Percentiles rank a stretch among this genome's conserved stretches.
phyloP scores from a whole-genome alignment of 2,797 vertebrate genomes.

The Gorsachius magnificus region DNA sequence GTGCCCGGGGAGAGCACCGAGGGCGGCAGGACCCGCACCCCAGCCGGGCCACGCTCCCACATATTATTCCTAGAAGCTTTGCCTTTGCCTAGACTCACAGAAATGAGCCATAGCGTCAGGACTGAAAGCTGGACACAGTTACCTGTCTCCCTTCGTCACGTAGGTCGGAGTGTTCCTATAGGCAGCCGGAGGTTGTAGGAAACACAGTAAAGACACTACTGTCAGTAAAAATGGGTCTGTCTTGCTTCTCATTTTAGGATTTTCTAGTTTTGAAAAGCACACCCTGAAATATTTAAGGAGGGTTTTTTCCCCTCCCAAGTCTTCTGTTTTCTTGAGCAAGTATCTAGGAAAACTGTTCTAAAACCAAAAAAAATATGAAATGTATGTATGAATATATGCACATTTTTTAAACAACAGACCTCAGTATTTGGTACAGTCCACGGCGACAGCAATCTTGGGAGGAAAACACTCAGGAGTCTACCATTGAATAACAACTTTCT shows the following conservation, averaged over 20 bases:
- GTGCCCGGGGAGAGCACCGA: rapidly evolving
- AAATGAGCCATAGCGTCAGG: neutral
- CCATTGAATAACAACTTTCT: neutral
- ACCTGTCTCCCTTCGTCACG: neutral
- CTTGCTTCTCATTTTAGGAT: neutral
- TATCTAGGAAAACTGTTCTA: neutral
- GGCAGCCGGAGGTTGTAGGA: neutral
- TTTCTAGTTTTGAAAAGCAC: neutral
- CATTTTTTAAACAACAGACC: neutral
- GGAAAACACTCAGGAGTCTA: neutral
- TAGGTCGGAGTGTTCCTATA: neutral
- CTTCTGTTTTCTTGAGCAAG: neutral
- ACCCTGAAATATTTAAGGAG: neutral
- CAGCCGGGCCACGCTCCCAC: neutral
- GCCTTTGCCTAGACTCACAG: neutral
- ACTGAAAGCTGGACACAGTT: neutral
- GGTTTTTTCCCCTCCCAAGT: neutral
- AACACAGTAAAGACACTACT: neutral
- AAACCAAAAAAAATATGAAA: neutral
- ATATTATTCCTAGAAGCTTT: neutral
- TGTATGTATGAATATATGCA: rapidly evolving
- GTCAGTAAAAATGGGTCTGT: neutral
- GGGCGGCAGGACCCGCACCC: neutral
- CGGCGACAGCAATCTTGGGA: neutral
- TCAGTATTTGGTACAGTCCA: neutral